These are phyloP conservation scores for Notolabrus celidotus DNA, from an alignment of 2,797 vertebrate species.

Conservation along the genomic window DNA sequence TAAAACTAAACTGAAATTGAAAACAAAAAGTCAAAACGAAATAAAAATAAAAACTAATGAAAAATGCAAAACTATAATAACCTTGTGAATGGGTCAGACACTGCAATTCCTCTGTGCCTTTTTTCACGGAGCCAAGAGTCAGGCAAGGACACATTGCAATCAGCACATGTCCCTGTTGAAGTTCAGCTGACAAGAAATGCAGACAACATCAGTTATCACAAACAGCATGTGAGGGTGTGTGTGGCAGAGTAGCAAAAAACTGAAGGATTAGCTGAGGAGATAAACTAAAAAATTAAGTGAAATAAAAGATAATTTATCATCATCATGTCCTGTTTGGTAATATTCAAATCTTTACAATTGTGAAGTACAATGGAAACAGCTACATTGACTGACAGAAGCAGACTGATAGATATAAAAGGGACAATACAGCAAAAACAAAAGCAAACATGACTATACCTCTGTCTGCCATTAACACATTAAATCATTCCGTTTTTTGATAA, in stretches of 20 bases:
- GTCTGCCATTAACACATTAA: not conserved
- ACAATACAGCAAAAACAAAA: not conserved
- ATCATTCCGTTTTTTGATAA: constrained; percentile 11
- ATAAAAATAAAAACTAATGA: too few relatives aligned
- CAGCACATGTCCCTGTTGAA: constrained; percentile 22
- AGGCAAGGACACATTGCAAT: constrained; percentile 6
- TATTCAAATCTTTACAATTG: not conserved
- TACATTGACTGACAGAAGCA: not conserved
- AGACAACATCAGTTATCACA: constrained; percentile 40
- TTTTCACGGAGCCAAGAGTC: constrained; percentile 16
- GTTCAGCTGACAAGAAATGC: not conserved
- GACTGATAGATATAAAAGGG: not conserved
- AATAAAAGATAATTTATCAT: constrained; percentile 17
- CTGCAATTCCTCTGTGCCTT: constrained; percentile 3
- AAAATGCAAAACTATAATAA: too few relatives aligned
- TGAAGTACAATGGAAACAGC: not conserved
- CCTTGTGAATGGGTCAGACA: not conserved
- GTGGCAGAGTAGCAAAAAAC: constrained; percentile 32
- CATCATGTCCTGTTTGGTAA: not conserved
- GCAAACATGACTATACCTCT: not conserved
- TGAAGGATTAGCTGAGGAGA: constrained; percentile 14
- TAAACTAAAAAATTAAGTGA: constrained; percentile 6
- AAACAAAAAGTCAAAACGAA: too few relatives aligned
- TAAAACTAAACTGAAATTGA: too few relatives aligned
- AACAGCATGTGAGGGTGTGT: not conserved